These are phyloP conservation scores for Corythaixoides concolor DNA, from an alignment of 2,113 vertebrate species.

Conservation along the genomic window DNA sequence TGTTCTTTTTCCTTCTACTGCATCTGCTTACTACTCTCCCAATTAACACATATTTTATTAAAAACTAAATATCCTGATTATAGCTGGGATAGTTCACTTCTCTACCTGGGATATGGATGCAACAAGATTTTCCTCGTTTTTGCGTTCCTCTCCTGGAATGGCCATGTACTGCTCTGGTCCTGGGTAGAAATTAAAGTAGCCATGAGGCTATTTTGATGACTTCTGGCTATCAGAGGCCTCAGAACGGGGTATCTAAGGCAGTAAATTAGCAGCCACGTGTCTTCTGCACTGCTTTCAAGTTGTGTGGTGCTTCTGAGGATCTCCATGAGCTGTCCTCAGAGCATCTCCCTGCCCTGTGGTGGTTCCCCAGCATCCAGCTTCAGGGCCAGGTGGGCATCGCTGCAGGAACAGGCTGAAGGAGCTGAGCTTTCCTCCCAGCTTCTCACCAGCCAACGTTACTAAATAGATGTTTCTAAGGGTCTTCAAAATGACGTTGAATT, in stretches of 20 bases:
- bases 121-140: background rate
- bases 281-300: background rate
- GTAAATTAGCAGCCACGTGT: background rate
- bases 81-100: background rate
- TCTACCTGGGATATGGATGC: background rate
- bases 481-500: background rate
- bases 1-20: background rate
- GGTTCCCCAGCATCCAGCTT: background rate
- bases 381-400: accelerated
- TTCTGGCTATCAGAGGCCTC: background rate
- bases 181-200: background rate
- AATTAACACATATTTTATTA: background rate
- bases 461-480: background rate
- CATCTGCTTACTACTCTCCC: background rate
- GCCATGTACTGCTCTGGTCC: background rate
- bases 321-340: background rate
- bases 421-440: background rate
- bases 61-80: background rate
- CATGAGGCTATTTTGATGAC: background rate
- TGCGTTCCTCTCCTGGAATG: background rate
- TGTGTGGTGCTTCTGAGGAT: background rate
- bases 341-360: background rate
- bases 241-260: background rate
- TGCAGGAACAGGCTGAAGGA: background rate
- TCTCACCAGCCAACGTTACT: background rate